phyloP scores from a whole-genome alignment of 2,797 vertebrate species.

The Labeo calbasu region DNA sequence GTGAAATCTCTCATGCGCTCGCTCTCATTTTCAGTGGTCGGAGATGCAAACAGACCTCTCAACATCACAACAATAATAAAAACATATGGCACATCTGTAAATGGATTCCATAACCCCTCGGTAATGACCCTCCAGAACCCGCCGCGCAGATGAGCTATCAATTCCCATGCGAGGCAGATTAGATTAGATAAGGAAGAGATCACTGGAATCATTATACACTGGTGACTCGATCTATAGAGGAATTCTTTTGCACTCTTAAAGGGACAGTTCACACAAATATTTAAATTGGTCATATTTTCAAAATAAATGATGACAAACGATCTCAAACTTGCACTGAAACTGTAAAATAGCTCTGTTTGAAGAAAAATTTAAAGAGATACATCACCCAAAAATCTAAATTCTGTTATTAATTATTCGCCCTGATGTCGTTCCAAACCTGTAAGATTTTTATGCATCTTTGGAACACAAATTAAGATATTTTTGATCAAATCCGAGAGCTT shows the following conservation, averaged over 20 bases:
- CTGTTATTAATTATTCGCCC: too few relatives aligned
- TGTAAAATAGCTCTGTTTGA: background rate
- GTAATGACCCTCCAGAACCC: constrained; percentile 18
- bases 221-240: constrained; percentile 21
- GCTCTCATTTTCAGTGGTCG: background rate
- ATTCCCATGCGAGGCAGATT: constrained; percentile 8
- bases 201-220: constrained; percentile 11
- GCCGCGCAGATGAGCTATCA: constrained; percentile 13
- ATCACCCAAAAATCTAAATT: background rate
- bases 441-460: too few relatives aligned
- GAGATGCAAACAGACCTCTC: constrained; percentile 11
- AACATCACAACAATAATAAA: constrained; percentile 25
- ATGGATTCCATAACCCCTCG: constrained; percentile 30
- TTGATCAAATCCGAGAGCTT: too few relatives aligned
- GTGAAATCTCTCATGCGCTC: background rate
- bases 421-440: too few relatives aligned
- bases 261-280: background rate
- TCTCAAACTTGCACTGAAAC: background rate
- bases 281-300: background rate
- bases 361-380: background rate
- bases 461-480: too few relatives aligned
- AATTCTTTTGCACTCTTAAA: constrained; percentile 15
- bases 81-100: constrained; percentile 40
- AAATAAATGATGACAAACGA: background rate
- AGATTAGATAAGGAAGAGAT: constrained; percentile 36